phyloP scores from a whole-genome alignment of 2,888 invertebrate genomes.

The Horisme vitalbata region DNA sequence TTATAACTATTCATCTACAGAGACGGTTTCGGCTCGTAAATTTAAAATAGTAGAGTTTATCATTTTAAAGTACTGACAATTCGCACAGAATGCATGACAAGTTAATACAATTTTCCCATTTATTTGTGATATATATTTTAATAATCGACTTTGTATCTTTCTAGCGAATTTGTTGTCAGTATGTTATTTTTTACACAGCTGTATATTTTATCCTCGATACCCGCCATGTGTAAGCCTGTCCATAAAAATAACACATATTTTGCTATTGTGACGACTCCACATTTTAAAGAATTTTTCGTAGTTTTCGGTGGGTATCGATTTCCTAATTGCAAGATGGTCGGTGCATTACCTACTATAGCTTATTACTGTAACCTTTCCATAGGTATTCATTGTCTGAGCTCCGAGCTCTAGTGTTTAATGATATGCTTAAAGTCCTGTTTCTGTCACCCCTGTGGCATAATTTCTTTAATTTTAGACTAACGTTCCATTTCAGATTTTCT shows the following conservation, averaged over 20 bases:
- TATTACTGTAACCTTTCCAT: conserved; percentile 3
- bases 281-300: conserved; percentile 3
- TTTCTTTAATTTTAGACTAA: conserved; percentile 17
- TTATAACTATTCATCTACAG: conserved; percentile 53
- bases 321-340: background rate
- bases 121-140: conserved; percentile 48
- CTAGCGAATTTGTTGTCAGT: background rate
- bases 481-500: conserved; percentile 27
- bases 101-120: conserved; percentile 38
- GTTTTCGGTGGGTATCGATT: conserved; percentile 13
- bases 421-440: conserved; percentile 19
- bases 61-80: conserved; percentile 52
- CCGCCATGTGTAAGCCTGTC: conserved; percentile 13
- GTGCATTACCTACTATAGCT: background rate
- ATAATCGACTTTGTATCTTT: conserved; percentile 6
- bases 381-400: background rate
- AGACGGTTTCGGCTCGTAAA: conserved; percentile 69
- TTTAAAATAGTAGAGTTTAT: conserved; percentile 42
- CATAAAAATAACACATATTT: conserved; percentile 16
- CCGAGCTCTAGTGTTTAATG: background rate
- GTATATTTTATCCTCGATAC: conserved; percentile 6
- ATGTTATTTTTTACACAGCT: background rate
- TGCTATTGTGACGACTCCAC: conserved; percentile 18
- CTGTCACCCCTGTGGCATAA: conserved; percentile 35
- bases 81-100: conserved; percentile 61